Evolutionary conservation across 2,113 vertebrate genomes (phyloP).

Genomic region (Ginglymostoma cirratum): DNA sequence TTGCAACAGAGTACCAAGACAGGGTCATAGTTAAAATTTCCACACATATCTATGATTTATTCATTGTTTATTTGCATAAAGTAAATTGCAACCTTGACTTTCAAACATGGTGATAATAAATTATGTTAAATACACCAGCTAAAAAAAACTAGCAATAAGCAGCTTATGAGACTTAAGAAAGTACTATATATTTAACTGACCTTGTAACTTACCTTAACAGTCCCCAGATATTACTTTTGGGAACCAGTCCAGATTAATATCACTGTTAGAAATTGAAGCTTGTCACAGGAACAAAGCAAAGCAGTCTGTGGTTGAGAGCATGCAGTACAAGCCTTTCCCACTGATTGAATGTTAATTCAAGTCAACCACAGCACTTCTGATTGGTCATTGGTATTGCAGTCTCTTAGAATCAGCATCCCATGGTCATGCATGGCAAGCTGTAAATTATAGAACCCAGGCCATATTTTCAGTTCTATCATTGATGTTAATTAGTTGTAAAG

Average conservation of each 20-base stretch:
- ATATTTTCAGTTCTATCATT: background rate
- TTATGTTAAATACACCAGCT: background rate
- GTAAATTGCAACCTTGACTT: background rate
- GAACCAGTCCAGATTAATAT: slow-evolving; percentile 25
- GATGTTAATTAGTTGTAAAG: background rate
- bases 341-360: slow-evolving; percentile 17
- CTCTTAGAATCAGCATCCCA: background rate
- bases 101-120: background rate
- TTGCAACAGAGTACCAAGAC: background rate
- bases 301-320: background rate
- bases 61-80: slow-evolving; percentile 10
- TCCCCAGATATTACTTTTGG: slow-evolving; percentile 11
- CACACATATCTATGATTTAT: background rate
- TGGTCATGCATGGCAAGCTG: background rate
- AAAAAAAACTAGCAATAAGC: background rate
- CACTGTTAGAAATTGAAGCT: background rate
- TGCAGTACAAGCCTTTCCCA: background rate
- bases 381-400: background rate
- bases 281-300: slow-evolving; percentile 10
- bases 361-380: background rate
- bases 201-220: slow-evolving; percentile 6
- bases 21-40: background rate
- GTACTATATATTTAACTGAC: background rate
- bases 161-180: background rate
- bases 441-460: background rate